These are phyloP conservation scores for Adoxophyes honmai DNA, from an alignment of 1,140 invertebrate genomes.

Conservation along the genomic window DNA sequence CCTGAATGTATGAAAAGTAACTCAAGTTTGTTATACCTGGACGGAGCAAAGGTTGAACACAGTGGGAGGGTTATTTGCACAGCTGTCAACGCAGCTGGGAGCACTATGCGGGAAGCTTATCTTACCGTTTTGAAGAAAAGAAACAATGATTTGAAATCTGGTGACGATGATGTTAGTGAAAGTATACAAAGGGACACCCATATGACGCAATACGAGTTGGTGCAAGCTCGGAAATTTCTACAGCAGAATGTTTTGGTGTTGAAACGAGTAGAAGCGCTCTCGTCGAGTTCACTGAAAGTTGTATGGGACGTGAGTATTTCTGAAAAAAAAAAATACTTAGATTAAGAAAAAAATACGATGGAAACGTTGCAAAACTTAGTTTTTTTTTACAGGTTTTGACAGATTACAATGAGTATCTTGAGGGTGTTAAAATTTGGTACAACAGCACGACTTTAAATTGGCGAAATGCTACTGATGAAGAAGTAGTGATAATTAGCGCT, in stretches of 20 bases:
- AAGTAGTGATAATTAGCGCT: conserved; percentile 43
- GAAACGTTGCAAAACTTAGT: neutral
- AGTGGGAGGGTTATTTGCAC: conserved; percentile 67
- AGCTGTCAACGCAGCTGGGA: conserved; percentile 67
- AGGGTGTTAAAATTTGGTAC: conserved; percentile 96
- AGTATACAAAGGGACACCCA: conserved; percentile 78
- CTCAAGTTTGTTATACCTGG: conserved; percentile 67
- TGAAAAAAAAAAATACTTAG: no score
- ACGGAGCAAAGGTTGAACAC: conserved; percentile 59
- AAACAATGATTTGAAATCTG: conserved; percentile 52
- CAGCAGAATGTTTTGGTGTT: conserved; percentile 90
- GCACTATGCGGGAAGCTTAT: conserved; percentile 69
- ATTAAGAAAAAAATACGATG: neutral
- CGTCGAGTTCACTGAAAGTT: conserved; percentile 89
- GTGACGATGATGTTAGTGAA: conserved; percentile 44
- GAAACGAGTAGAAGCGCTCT: conserved; percentile 85
- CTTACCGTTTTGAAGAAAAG: conserved; percentile 64
- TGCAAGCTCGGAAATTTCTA: conserved; percentile 86
- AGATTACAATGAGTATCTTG: conserved; percentile 81
- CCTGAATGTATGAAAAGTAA: conserved; percentile 70
- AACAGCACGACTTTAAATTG: conserved; percentile 67
- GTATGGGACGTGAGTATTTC: conserved; percentile 87
- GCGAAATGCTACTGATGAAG: conserved; percentile 54
- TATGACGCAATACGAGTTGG: conserved; percentile 87
- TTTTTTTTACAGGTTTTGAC: conserved; percentile 64